Percentiles rank a stretch among this genome's conserved stretches.
phyloP scores from a whole-genome alignment of 2,113 vertebrate genomes.

The Bettongia penicillata region DNA sequence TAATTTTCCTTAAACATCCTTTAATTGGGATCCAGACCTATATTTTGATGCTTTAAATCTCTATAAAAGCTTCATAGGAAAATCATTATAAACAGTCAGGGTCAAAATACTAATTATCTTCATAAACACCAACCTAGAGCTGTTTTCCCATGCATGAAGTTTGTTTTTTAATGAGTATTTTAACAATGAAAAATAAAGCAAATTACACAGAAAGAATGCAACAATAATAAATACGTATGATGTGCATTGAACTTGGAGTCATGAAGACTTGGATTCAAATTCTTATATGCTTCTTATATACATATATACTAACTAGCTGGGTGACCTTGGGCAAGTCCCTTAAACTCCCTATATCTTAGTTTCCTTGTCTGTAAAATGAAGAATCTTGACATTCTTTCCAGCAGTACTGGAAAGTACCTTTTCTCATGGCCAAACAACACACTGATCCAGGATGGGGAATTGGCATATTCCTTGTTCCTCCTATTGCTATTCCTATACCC shows the following conservation, averaged over 20 bases:
- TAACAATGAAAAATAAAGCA: constrained; percentile 5
- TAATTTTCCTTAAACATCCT: constrained; percentile 45
- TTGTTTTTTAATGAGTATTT: constrained; percentile 48
- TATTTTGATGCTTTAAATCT: constrained; percentile 38
- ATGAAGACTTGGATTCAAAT: neutral
- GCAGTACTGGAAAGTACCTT: neutral
- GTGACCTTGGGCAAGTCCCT: neutral
- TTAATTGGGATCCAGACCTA: constrained; percentile 56
- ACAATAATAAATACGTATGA: constrained; percentile 44
- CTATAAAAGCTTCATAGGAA: constrained; percentile 54
- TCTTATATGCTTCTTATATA: neutral
- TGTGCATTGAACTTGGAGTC: neutral
- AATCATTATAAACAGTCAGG: constrained; percentile 22
- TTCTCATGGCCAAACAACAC: neutral
- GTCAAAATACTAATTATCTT: constrained; percentile 53
- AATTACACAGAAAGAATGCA: constrained; percentile 10
- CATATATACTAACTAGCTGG: neutral
- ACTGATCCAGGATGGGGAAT: neutral
- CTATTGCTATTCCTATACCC: neutral
- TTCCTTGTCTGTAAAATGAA: neutral
- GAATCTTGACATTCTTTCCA: neutral
- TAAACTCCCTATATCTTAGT: neutral
- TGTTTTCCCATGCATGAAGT: constrained; percentile 26
- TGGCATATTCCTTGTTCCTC: neutral
- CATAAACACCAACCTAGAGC: constrained; percentile 31